These are phyloP conservation scores for Trichonephila clavipes DNA, from an alignment of 1,140 invertebrate genomes.

Conservation along the genomic window DNA sequence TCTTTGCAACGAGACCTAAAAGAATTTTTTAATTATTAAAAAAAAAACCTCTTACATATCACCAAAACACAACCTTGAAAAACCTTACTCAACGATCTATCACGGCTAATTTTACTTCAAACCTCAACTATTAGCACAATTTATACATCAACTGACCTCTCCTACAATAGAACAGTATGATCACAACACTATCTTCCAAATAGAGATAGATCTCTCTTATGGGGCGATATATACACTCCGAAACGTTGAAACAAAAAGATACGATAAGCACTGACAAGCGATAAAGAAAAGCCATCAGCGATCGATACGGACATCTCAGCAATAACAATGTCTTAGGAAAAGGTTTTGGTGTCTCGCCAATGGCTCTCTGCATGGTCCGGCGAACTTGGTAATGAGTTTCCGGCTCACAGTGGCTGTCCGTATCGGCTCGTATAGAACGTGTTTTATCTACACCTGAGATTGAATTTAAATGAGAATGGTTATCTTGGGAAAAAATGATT, in stretches of 20 bases:
- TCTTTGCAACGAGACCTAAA: no score
- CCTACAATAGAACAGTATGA: not conserved
- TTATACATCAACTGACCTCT: not conserved
- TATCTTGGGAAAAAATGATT: not conserved
- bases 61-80: no score
- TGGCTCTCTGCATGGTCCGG: not conserved
- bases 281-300: not conserved
- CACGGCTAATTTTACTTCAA: no score
- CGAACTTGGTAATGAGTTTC: not conserved
- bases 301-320: not conserved
- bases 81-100: no score
- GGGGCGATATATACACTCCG: not conserved
- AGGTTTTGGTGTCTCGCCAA: not conserved
- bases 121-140: not conserved
- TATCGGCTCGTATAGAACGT: not conserved
- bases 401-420: not conserved
- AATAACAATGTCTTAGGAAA: not conserved
- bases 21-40: no score
- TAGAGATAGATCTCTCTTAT: not conserved
- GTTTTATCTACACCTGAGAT: not conserved
- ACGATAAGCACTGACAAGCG: not conserved
- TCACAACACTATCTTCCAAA: not conserved
- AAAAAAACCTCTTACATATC: no score
- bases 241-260: not conserved
- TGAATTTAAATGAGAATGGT: not conserved